Evolutionary conservation across 2,888 invertebrate genomes (phyloP).

Genomic region (Diloba caeruleocephala): DNA sequence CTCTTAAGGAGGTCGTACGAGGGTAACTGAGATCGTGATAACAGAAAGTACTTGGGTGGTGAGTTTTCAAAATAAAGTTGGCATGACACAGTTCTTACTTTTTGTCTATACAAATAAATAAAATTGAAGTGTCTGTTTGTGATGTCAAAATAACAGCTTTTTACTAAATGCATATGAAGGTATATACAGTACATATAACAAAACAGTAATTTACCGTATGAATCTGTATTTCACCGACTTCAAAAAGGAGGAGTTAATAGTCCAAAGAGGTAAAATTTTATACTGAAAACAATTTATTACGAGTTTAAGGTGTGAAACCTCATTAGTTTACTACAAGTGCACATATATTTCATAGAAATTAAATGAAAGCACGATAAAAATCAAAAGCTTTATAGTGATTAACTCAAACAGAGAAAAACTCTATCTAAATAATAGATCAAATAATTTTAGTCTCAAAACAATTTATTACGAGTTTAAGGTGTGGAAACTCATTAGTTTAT

Average conservation of each 20-base stretch:
- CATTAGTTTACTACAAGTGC: constrained; percentile 49
- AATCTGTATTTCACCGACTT: too few species aligned
- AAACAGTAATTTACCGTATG: too few species aligned
- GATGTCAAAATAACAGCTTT: too few species aligned
- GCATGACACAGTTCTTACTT: not conserved
- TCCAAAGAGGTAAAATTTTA: too few species aligned
- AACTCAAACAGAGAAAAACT: not conserved
- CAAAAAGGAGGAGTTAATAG: too few species aligned
- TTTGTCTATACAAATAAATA: too few species aligned
- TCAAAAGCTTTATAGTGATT: too few species aligned
- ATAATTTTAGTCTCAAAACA: constrained; percentile 36
- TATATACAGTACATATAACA: too few species aligned
- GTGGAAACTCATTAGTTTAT: constrained; percentile 52
- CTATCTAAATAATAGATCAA: constrained; percentile 26
- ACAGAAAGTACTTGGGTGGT: constrained; percentile 13
- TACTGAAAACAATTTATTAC: constrained; percentile 40
- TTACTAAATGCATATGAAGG: too few species aligned
- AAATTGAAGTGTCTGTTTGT: too few species aligned
- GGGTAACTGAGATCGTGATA: constrained; percentile 33
- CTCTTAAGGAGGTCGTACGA: constrained; percentile 46
- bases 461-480: constrained; percentile 37
- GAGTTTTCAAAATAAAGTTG: not conserved
- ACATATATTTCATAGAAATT: too few species aligned
- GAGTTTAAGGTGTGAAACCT: constrained; percentile 42
- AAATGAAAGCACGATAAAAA: too few species aligned